Percentiles rank a stretch among this genome's conserved stretches.
These are phyloP conservation scores for Darevskia mixta DNA, from an alignment of 2,797 vertebrate genomes.

Conservation along the genomic window DNA sequence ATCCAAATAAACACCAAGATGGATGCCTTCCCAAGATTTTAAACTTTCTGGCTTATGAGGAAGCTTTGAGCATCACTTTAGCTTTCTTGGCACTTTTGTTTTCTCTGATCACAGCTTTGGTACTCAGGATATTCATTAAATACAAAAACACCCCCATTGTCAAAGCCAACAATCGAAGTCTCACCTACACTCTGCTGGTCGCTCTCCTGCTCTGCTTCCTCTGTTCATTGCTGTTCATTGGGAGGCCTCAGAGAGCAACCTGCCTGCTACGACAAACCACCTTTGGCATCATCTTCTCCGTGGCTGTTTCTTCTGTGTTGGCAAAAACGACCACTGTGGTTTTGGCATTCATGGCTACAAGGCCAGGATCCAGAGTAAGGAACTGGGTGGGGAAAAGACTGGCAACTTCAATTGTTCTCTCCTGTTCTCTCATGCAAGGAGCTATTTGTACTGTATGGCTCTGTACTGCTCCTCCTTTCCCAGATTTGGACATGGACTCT, in stretches of 20 bases:
- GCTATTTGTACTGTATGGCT: slow-evolving; percentile 23
- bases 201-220: slow-evolving; percentile 39
- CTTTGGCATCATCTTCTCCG: slow-evolving; percentile 38
- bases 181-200: slow-evolving; percentile 9
- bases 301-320: slow-evolving; percentile 38
- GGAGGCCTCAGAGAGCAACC: slow-evolving; percentile 6
- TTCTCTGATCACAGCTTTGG: neutral
- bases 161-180: slow-evolving; percentile 11
- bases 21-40: neutral
- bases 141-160: slow-evolving; percentile 17
- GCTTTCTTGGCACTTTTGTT: neutral
- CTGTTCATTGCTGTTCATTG: slow-evolving; percentile 41
- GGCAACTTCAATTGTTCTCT: neutral
- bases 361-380: slow-evolving; percentile 12
- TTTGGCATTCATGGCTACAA: slow-evolving; percentile 16
- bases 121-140: slow-evolving; percentile 5
- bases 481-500: neutral
- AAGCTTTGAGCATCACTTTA: neutral
- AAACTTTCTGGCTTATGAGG: neutral
- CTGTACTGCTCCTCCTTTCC: slow-evolving; percentile 9
- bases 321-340: slow-evolving; percentile 38
- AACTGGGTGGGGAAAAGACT: slow-evolving; percentile 20
- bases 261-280: slow-evolving; percentile 18
- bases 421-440: slow-evolving; percentile 5
- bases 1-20: slow-evolving; percentile 16